These are phyloP conservation scores for Procapra przewalskii DNA, from an alignment of 2,113 vertebrate species.

Conservation along the genomic window DNA sequence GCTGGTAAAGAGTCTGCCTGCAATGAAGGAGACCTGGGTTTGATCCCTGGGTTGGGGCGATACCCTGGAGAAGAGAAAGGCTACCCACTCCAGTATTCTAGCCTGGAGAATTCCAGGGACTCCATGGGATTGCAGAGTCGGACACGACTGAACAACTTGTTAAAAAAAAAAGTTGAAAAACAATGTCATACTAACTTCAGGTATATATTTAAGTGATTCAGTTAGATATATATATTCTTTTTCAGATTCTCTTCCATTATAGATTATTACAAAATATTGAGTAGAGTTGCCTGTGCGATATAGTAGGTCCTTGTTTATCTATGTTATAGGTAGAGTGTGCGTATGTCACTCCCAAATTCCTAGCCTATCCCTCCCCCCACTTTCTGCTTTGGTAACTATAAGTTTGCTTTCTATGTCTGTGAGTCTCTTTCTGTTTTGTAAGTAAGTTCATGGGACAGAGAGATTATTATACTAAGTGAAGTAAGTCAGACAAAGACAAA, in stretches of 20 bases:
- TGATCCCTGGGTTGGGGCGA: too few species aligned
- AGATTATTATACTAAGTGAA: background rate
- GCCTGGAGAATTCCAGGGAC: too few species aligned
- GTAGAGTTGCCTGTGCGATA: background rate
- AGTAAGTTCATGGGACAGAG: background rate
- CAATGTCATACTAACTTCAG: background rate
- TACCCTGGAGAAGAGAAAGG: too few species aligned
- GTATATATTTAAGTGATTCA: background rate
- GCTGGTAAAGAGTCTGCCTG: too few species aligned
- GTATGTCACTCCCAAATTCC: background rate
- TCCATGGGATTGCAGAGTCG: background rate
- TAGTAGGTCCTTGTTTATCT: background rate
- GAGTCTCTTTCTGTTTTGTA: background rate
- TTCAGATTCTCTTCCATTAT: background rate
- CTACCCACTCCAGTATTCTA: too few species aligned
- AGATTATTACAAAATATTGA: background rate
- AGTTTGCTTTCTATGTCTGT: background rate
- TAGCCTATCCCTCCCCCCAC: background rate
- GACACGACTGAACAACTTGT: too few species aligned
- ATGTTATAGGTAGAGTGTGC: background rate
- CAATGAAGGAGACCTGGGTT: too few species aligned
- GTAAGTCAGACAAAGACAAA: background rate
- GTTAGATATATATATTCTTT: background rate
- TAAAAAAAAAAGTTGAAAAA: background rate
- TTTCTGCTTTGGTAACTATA: background rate